These are phyloP conservation scores for Dryobota labecula DNA, from an alignment of 2,888 invertebrate genomes.

Conservation along the genomic window DNA sequence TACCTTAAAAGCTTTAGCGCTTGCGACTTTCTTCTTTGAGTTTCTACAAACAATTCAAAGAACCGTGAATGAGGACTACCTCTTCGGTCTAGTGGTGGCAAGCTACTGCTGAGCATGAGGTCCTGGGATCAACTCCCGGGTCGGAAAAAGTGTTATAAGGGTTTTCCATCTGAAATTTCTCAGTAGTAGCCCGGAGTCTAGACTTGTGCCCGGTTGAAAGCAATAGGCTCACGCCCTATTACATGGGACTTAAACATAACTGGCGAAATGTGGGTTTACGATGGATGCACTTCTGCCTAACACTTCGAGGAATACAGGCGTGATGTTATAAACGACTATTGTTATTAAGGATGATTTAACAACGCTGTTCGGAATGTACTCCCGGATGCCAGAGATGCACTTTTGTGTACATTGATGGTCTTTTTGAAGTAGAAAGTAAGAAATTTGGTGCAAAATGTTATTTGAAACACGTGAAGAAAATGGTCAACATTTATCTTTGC, in stretches of 20 bases:
- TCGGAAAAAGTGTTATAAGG: background rate
- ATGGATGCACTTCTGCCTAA: background rate
- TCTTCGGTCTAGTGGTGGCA: background rate
- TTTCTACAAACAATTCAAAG: conserved; percentile 8
- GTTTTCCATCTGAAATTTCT: background rate
- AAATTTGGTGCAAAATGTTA: background rate
- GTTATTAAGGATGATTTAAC: background rate
- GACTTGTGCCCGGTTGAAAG: background rate
- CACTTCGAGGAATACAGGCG: too few species aligned
- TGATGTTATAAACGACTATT: background rate
- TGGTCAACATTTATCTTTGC: background rate
- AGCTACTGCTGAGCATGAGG: background rate
- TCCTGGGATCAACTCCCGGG: background rate
- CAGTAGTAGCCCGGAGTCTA: background rate
- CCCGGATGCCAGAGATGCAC: background rate
- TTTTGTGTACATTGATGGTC: background rate
- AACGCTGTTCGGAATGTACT: background rate
- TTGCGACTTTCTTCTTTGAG: conserved; percentile 13
- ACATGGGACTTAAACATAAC: background rate
- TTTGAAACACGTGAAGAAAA: background rate
- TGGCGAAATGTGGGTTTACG: too few species aligned
- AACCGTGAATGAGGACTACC: background rate
- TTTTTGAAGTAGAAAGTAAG: background rate
- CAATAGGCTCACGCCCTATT: background rate
- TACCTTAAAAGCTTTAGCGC: conserved; percentile 21